Evolutionary conservation across 2,888 invertebrate species (phyloP).

Genomic region (Epinotia ramella): DNA sequence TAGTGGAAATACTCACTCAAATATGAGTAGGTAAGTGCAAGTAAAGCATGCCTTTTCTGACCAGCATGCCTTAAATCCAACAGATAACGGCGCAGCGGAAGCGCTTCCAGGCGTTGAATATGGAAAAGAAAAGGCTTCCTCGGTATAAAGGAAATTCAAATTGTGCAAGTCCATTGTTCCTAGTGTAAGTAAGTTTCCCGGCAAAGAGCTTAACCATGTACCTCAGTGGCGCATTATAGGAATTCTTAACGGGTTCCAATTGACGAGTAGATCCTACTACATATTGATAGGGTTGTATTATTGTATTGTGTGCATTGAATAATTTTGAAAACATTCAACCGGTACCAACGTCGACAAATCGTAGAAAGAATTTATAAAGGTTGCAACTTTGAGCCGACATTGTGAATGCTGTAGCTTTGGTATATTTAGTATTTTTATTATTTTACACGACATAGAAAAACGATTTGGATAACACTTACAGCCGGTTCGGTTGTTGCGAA

Average conservation of each 20-base stretch:
- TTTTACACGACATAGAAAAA: too few species aligned
- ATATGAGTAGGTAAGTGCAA: neutral
- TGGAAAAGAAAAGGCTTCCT: conserved; percentile 63
- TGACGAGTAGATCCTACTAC: neutral
- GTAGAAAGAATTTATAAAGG: too few species aligned
- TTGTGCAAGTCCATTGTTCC: conserved; percentile 70
- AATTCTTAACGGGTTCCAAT: conserved; percentile 35
- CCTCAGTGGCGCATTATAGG: conserved; percentile 65
- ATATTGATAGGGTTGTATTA: too few species aligned
- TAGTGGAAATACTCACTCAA: neutral
- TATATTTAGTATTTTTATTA: too few species aligned
- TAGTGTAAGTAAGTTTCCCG: conserved; percentile 56
- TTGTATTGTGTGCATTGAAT: too few species aligned
- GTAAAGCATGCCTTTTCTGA: neutral
- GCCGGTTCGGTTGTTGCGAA: too few species aligned
- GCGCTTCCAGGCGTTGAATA: conserved; percentile 61
- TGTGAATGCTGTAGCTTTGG: too few species aligned
- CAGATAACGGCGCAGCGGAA: conserved; percentile 48
- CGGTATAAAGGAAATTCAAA: conserved; percentile 67
- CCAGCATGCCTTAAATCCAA: conserved; percentile 33
- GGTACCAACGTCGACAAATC: too few species aligned
- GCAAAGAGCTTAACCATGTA: conserved; percentile 70
- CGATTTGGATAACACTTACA: too few species aligned
- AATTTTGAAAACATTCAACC: too few species aligned
- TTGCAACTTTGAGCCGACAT: too few species aligned